Base-by-base conservation (phyloP, 2,888 invertebrate species). In the Epinotia nisella region DNA sequence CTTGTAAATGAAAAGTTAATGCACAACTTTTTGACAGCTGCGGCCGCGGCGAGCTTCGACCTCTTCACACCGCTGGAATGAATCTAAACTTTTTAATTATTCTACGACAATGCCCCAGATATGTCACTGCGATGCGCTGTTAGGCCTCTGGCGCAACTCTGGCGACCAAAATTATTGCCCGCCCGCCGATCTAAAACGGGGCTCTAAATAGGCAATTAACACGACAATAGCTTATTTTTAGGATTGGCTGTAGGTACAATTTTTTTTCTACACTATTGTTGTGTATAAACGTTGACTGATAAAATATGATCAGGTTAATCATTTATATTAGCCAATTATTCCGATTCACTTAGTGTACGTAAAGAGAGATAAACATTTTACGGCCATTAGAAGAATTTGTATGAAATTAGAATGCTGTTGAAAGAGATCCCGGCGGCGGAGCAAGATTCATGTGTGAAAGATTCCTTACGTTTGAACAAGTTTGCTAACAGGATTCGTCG, bases 1-100 rank as follows among this genome's bases (percentile, higher is more conserved):
- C 87, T 90, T 90, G 87, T 87, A 90, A 90, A 91, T 91, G 90
- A 90, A 91, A 91, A 90, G 90, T 90, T 90, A 90, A 91, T 87
- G 89, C 85, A 81, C 83, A 90, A 90, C 84, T 90, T 90, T 78
- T 79, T 87, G 90, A 89, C 89, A 88, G 87, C 83, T 84, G 85
- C 85, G 86, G 85, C 78, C 81, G 81, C 77, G 80, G 81, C 77
- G 80, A 83, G 79, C 79, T 82, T 83, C 85, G 84, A 83, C 85
- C 86, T 85, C 78, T 83, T 85, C 82, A 82, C 84, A 80, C 80
- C 78, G 83, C 82, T 81, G 78, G 81, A 86, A 89, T 86, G 83
- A 88, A 87, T 87, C 84, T 82, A 81, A 88, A 90, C 87, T 88
- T 90, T 89, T 89, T 88, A 89, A 89, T 89, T 87, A 89, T 89